phyloP scores from a whole-genome alignment of 2,113 vertebrate species.

The Nestor notabilis region DNA sequence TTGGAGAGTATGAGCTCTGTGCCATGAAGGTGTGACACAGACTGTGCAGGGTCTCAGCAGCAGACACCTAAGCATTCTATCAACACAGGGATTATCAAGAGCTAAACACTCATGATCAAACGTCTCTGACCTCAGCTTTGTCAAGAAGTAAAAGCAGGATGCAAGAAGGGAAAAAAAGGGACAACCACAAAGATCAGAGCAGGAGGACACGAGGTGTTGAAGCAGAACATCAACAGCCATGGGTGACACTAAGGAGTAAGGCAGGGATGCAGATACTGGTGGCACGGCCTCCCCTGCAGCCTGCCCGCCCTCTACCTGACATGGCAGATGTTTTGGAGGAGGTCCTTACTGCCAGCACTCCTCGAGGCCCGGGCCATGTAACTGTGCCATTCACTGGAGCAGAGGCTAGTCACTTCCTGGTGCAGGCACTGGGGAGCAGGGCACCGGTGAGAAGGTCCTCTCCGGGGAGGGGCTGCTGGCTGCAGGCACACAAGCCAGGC shows the following conservation, averaged over 20 bases:
- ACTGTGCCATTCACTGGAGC: not conserved
- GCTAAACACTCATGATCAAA: not conserved
- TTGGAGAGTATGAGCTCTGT: not conserved
- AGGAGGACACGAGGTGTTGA: fast-evolving
- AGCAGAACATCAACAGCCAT: not conserved
- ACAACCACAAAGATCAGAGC: not conserved
- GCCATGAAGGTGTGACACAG: not conserved
- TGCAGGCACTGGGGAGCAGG: not conserved
- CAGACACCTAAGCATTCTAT: not conserved
- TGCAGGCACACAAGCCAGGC: not conserved
- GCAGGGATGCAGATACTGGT: not conserved
- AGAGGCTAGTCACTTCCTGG: not conserved
- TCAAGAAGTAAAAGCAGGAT: not conserved
- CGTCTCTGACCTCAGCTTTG: not conserved
- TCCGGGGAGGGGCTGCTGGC: conserved; percentile 4
- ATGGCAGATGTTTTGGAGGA: not conserved
- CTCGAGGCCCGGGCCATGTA: fast-evolving
- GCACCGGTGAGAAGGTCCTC: not conserved
- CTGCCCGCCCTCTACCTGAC: fast-evolving
- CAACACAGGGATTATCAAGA: not conserved
- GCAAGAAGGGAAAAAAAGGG: not conserved
- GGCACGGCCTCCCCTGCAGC: fast-evolving
- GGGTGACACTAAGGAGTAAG: not conserved
- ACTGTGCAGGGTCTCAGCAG: not conserved
- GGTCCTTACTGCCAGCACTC: not conserved